A percentile compares a stretch with the other conserved stretches of the same genome.
Conservation (phyloP, 2,113 vertebrate species). For the Atherinomorus stipes region DNA sequence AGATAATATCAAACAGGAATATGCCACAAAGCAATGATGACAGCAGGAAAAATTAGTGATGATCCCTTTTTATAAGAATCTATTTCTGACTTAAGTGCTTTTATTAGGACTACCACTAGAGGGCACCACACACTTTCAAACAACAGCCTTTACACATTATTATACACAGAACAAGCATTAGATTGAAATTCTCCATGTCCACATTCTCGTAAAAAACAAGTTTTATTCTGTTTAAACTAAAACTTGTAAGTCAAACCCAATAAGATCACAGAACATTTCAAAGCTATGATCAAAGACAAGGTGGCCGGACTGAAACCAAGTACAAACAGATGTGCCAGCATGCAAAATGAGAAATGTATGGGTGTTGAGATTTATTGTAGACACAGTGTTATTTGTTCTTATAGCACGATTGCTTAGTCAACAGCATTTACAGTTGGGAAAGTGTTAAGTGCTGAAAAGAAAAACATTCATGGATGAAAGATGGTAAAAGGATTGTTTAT, state of each 20-base stretch:
- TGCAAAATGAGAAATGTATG: not conserved
- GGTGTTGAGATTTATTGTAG: not conserved
- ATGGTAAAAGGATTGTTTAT: not conserved
- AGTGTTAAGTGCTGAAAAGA: not conserved
- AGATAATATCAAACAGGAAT: not conserved
- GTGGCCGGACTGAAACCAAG: not conserved
- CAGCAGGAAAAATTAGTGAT: not conserved
- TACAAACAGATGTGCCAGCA: conserved; percentile 5
- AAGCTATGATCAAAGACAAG: conserved; percentile 1
- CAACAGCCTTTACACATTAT: not conserved
- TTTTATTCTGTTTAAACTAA: conserved; percentile 13
- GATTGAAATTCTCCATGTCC: not conserved
- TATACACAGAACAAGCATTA: not conserved
- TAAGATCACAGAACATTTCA: conserved; percentile 3
- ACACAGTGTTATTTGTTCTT: conserved; percentile 25
- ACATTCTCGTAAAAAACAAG: not conserved
- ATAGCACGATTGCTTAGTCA: conserved; percentile 16
- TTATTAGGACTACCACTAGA: conserved; percentile 44
- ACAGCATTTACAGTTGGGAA: not conserved
- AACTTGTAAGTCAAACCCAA: conserved; percentile 12
- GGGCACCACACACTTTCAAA: conserved; percentile 44
- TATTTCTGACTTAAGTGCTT: not conserved
- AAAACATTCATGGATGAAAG: not conserved
- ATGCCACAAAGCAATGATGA: not conserved
- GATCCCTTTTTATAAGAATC: too few species aligned